Evolutionary conservation across 92 coral and sea anemone genomes (phyloP), one percentile per base, ranked within the genome.

Genomic region (Siderastrea radians): DNA sequence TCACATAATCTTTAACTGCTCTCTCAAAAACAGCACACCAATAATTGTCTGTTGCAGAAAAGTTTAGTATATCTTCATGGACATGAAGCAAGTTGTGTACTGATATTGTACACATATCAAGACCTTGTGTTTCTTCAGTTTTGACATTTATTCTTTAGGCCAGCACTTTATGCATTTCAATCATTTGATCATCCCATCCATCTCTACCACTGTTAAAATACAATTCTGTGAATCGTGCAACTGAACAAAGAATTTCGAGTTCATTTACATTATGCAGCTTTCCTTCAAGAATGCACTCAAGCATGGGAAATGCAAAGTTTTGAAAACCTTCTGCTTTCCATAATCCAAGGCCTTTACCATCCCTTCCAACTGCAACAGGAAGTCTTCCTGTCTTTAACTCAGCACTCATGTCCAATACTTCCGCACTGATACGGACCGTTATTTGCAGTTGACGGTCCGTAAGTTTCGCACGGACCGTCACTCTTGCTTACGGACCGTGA

Each of bases 311-410:
- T 0, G 79, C 26, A 93, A 89, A 77, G 64, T 93, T 93, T 52
- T 93, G 95, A 48, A 86, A 78, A 3, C 89, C 80, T 72, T 93
- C 95, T 43, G 95, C 95, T 64, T 93, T 93, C 92, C 96, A 93
- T 44, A 12, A 73, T 58, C 92, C 85, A 7, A 90, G 81, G 2
- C 96, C 93, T 77, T 93, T 90, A 65, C 82, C 15, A 1, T 93
- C 86, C 59, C 55, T 87, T 65, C 89, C 86, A 74, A 84, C 69
- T 16, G 87, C 79, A 44, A 13, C 81, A n/a, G 93, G 91, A 86
- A 90, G 44, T 75, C 91, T 17, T 82, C 96, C 94, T 75, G 11
- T 70, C 13, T 83, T 87, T 2, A 90, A 79, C 8, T 90, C 90
- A 8, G 10, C n/a, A n/a, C n/a, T n/a, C n/a, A n/a, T n/a, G n/a